Base-by-base conservation (phyloP, 2,888 invertebrate genomes). In the Catotricha subobsoleta region DNA sequence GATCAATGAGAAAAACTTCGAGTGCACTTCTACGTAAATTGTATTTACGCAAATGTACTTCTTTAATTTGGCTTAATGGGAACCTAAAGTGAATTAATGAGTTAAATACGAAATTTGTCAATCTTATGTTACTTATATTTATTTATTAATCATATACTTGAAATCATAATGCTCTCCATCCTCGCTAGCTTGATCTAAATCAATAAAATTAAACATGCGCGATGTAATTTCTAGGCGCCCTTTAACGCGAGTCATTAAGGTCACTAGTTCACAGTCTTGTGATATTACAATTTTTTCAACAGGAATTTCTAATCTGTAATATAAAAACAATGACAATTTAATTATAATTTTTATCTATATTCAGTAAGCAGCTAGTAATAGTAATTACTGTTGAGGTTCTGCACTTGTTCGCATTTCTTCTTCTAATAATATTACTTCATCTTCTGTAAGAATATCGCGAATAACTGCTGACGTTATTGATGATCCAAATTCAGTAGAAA, bases 31-130 rank as follows among this genome's bases (percentile, higher is more conserved):
- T 57, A 9, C 74, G 58, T 12, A 76, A 57, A 55, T 75, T 76
- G 56, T 72, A 74, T 43, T 74, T 64, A 20, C 75, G 56, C 43
- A 74, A 60, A 57, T 75, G 73, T n/a, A 75, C 68, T 53, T 76
- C 74, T 19, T 72, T 57, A 39, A 76, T 60, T 53, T 69, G 67
- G 15, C 64, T 61, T 18, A 74, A 56, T 2, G 68, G 58, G 60
- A 69, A 69, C 23, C 61, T 54, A 23, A 12, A 42, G 36, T n/a
- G n/a, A n/a, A n/a, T n/a, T n/a, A n/a, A n/a, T n/a, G n/a, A n/a
- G n/a, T n/a, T n/a, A n/a, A n/a, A n/a, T n/a, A n/a, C n/a, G n/a
- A n/a, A n/a, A n/a, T n/a, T n/a, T n/a, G n/a, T n/a, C n/a, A n/a
- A n/a, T n/a, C n/a, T n/a, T n/a, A 34, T 25, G 16, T 39, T 38